phyloP scores from a whole-genome alignment of 2,888 invertebrate genomes.

The Helobdella robusta region DNA sequence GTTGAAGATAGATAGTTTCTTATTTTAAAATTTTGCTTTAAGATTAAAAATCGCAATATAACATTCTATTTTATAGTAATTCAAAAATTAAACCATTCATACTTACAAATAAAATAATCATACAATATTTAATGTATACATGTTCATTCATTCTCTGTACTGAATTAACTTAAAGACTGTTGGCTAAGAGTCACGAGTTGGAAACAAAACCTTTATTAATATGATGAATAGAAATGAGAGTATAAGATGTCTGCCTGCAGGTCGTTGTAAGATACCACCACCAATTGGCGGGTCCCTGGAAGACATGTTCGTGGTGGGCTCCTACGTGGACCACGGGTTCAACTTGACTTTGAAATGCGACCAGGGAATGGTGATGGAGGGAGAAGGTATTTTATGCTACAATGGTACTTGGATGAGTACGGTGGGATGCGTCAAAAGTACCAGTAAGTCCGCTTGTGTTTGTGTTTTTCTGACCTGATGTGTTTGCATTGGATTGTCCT shows the following conservation, averaged over 20 bases:
- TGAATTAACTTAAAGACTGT: too few relatives aligned
- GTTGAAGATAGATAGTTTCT: too few relatives aligned
- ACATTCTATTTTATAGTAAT: too few relatives aligned
- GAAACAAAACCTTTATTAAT: background rate
- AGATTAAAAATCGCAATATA: too few relatives aligned
- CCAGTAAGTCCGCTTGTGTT: constrained; percentile 9
- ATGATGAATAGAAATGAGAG: background rate
- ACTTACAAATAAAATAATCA: too few relatives aligned
- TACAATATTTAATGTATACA: too few relatives aligned
- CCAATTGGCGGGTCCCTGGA: constrained; percentile 11
- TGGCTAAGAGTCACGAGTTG: too few relatives aligned
- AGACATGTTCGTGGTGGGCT: constrained; percentile 4
- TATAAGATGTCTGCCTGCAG: constrained; percentile 5
- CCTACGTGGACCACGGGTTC: constrained; percentile 39
- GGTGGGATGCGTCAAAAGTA: constrained; percentile 67
- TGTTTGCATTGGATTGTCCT: background rate
- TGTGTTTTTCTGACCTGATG: background rate
- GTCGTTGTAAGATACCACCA: constrained; percentile 14
- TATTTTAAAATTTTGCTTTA: too few relatives aligned
- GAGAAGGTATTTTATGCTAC: constrained; percentile 59
- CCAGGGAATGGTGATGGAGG: constrained; percentile 18
- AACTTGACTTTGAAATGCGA: constrained; percentile 40
- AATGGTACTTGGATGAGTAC: constrained; percentile 92
- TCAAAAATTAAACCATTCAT: too few relatives aligned
- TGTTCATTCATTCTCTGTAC: too few relatives aligned